Conservation (phyloP, 2,797 vertebrate species). For the Rousettus madagascariensis region DNA sequence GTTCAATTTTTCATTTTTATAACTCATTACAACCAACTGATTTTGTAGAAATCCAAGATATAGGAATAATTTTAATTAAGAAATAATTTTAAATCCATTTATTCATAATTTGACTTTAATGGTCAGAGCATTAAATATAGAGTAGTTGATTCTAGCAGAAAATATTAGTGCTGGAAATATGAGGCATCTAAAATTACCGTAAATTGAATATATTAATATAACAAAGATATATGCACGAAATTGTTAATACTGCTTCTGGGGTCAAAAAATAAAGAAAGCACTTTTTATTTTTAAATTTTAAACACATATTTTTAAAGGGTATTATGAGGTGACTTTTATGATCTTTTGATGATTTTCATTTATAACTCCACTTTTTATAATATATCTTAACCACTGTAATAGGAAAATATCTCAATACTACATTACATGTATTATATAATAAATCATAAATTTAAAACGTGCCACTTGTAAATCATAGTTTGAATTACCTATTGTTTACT, state of each 20-base stretch:
- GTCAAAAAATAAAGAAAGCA: neutral
- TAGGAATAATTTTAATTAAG: constrained; percentile 72
- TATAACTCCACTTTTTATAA: neutral
- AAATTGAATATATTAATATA: constrained; percentile 21
- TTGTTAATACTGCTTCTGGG: neutral
- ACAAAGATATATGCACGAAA: neutral
- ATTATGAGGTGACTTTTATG: neutral
- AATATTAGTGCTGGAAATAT: neutral
- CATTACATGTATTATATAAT: neutral
- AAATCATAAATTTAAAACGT: neutral
- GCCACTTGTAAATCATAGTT: neutral
- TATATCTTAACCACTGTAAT: neutral
- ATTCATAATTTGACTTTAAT: constrained; percentile 33
- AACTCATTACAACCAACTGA: constrained; percentile 76
- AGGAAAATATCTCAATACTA: neutral
- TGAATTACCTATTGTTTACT: neutral
- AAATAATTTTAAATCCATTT: constrained; percentile 76
- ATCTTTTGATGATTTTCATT: neutral
- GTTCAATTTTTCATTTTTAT: constrained; percentile 75
- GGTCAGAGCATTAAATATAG: constrained; percentile 42
- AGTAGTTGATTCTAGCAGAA: constrained; percentile 36
- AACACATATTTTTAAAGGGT: neutral
- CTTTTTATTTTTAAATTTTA: constrained; percentile 41
- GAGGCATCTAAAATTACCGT: neutral
- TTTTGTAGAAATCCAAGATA: constrained; percentile 63